Evolutionary conservation across 1,140 invertebrate species (phyloP), one percentile per base, ranked within the genome.

Genomic region (Caenorhabditis briggsae): DNA sequence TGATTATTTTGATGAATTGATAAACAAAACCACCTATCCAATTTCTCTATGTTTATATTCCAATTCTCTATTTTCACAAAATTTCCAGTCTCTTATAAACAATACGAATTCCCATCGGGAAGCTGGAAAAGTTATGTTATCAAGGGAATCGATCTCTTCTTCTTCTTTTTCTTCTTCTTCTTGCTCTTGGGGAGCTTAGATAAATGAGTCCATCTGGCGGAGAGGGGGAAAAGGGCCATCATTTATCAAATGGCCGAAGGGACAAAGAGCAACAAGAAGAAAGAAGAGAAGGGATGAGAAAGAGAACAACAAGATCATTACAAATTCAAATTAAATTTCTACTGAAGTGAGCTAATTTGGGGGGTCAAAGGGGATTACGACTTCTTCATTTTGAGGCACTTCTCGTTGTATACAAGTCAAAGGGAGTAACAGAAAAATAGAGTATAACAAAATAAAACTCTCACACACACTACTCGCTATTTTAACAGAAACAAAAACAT

Each of bases 231-330:
- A 20, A 20, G 18, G 6, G 18, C 65, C 65, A 70, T 70, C 65
- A 70, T 70, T 70, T 70, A 70, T 70, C 65, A 70, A 70, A 25
- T 14, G 23, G 33, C 43, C 65, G 7, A 74, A 9, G 65, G 65
- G 56, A 58, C 56, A 58, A 58, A 58, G 56, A 58, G 56, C 56
- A 58, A 16, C 16, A 58, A 58, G n/a, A 46, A 70, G 65, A 23
- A 61, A 5, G 46, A 70, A 46, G 41, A 70, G 65, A n/a, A 70
- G 61, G 23, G 61, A 64, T 33, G 6, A 25, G 25, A 25, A 70
- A 46, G 65, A n/a, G 65, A 46, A 70, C 41, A 46, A 70, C 65
- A 33, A 33, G 20, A 25, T 14, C 61, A 46, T 43, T 46, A 70
- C 5, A 18, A 70, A 70, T 46, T 70, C 33, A n/a, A 46, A 25